Evolutionary conservation across 2,113 vertebrate genomes (phyloP).

Genomic region (Nanorana parkeri): DNA sequence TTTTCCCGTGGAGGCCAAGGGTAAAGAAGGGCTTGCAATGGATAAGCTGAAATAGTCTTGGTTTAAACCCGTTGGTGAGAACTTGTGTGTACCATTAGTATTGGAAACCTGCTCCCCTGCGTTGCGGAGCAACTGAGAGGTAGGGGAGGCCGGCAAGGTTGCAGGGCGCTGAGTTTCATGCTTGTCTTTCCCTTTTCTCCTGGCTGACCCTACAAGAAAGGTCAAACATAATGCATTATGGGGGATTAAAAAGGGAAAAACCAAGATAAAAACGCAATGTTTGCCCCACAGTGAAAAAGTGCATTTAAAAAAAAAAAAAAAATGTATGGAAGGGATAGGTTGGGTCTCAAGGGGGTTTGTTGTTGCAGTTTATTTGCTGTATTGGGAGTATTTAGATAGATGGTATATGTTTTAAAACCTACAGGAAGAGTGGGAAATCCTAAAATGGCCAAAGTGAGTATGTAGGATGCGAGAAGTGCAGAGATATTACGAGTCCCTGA

Average conservation of each 20-base stretch:
- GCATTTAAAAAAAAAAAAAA: no score
- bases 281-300: slow-evolving; percentile 80
- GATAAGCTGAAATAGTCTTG: slow-evolving; percentile 95
- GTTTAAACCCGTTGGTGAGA: slow-evolving; percentile 93
- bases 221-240: slow-evolving; percentile 99
- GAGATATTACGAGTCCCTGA: no score
- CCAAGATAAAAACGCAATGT: slow-evolving; percentile 83
- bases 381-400: no score
- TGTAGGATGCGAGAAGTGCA: no score
- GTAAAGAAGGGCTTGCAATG: slow-evolving; percentile 82
- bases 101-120: slow-evolving; percentile 85
- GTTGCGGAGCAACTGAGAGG: slow-evolving; percentile 87
- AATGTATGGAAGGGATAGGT: no score
- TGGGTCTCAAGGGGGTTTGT: no score
- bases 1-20: slow-evolving; percentile 94
- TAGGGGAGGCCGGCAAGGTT: slow-evolving; percentile 86
- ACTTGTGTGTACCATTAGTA: slow-evolving; percentile 93
- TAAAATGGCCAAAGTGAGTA: no score
- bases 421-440: no score
- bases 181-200: slow-evolving; percentile 97
- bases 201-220: slow-evolving; percentile 99
- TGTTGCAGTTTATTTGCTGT: no score
- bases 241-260: slow-evolving; percentile 88
- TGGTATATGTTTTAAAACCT: no score
- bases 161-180: slow-evolving; percentile 86